Evolutionary conservation across 2,797 vertebrate genomes (phyloP), one percentile per base, ranked within the genome.

Genomic region (Aotus griseimembra): DNA sequence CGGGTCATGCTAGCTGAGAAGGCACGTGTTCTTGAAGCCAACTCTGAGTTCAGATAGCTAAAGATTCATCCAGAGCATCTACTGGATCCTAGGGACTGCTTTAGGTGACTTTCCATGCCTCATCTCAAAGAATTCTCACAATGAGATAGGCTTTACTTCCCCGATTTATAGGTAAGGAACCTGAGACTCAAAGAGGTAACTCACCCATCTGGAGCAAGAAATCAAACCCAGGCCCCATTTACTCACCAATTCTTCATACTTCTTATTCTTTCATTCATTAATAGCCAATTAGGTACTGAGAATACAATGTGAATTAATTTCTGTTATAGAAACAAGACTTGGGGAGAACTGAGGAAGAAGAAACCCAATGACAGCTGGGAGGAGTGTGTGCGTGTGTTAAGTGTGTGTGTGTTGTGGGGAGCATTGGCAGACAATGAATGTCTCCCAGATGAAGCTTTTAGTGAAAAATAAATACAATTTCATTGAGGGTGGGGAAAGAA

Each of bases 301-400:
- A 57, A 77, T 94, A 73, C 44, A 93, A 91, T 96, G 93, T 75
- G 75, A 97, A 88, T 96, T 91, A 92, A 88, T 96, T 85, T 95
- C 26, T 87, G 72, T 81, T 57, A 84, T 52, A 76, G 84, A 61
- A 67, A 88, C 95, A 90, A 52, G 67, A 77, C 75, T 61, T 57
- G 76, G 48, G 44, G 70, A 93, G 61, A 93, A 93, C 30, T 41
- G 46, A 95, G 48, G 76, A 93, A 44, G 93, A 30, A 96, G 46
- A 92, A 97, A 97, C 20, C 28, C n/a, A 90, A 14, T 92, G 93
- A 94, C 96, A 97, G 92, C 96, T 95, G 90, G 89, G 84, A 88
- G 72, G 15, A 30, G 64, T 11, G 19, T 73, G 44, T 67, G 61
- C n/a, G 85, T 94, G 96, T 67, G 88, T 57, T 44, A 92, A 88